Evolutionary conservation across 35 echinoderm and acorn worm genomes (phyloP).

Genomic region (Diadema setosum): DNA sequence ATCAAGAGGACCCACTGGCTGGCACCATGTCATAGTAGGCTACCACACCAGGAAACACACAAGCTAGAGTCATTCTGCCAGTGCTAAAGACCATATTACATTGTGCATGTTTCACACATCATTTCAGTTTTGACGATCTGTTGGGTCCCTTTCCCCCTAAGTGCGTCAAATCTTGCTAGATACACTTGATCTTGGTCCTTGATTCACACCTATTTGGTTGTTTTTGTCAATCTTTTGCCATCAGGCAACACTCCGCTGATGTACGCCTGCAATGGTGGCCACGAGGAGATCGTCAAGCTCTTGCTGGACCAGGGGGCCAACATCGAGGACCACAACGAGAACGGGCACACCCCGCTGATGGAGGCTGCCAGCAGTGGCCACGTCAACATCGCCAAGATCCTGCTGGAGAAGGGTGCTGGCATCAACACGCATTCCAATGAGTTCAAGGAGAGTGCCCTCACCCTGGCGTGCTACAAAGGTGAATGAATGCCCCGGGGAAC

Average conservation of each 20-base stretch:
- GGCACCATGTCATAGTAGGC: too few relatives aligned
- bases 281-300: conserved; percentile 82
- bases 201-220: neutral
- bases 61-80: too few relatives aligned
- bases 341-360: conserved; percentile 97
- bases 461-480: conserved; percentile 97
- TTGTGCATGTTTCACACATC: too few relatives aligned
- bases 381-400: conserved; percentile 75
- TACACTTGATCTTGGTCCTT: neutral
- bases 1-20: too few relatives aligned
- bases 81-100: too few relatives aligned
- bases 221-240: neutral
- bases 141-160: too few relatives aligned
- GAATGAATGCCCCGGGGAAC: too few relatives aligned
- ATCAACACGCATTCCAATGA: conserved; percentile 97
- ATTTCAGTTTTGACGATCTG: too few relatives aligned
- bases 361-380: conserved; percentile 91
- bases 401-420: conserved; percentile 78
- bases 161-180: too few relatives aligned
- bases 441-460: conserved; percentile 97
- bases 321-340: conserved; percentile 97
- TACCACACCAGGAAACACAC: too few relatives aligned
- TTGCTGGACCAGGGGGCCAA: conserved; percentile 80
- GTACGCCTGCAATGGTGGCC: conserved; percentile 93
- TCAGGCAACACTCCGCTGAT: conserved; percentile 90